phyloP scores from a whole-genome alignment of 2,888 invertebrate genomes.

The Tridacna gigas region DNA sequence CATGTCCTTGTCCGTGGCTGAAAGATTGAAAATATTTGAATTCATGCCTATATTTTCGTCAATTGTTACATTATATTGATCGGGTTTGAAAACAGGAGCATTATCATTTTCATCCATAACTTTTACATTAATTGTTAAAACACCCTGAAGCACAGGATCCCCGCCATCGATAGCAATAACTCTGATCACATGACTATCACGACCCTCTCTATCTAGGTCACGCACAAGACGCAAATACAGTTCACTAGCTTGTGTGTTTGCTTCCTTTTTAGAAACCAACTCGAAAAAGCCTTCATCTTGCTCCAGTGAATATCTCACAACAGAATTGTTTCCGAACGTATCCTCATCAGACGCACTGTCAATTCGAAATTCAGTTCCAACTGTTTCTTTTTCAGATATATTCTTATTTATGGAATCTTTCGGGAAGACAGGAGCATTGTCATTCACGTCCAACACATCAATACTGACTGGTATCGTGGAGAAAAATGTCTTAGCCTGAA shows the following conservation, averaged over 20 bases:
- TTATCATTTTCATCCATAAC: constrained; percentile 79
- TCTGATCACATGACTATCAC: constrained; percentile 69
- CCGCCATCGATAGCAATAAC: constrained; percentile 78
- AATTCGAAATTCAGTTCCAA: constrained; percentile 46
- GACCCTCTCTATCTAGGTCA: constrained; percentile 74
- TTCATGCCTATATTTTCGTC: constrained; percentile 69
- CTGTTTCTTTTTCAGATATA: constrained; percentile 51
- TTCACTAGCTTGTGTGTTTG: constrained; percentile 49
- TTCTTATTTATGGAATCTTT: constrained; percentile 29
- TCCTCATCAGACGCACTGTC: constrained; percentile 57
- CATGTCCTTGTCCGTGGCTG: constrained; percentile 93
- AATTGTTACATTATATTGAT: constrained; percentile 72
- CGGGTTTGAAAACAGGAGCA: constrained; percentile 70
- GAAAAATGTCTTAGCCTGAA: constrained; percentile 55
- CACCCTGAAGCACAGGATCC: constrained; percentile 64
- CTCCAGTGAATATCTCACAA: constrained; percentile 46
- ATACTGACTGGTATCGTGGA: constrained; percentile 66
- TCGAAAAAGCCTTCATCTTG: constrained; percentile 47
- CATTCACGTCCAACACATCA: constrained; percentile 69
- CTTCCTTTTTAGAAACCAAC: constrained; percentile 41
- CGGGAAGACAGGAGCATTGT: constrained; percentile 71
- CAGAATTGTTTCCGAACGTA: constrained; percentile 56
- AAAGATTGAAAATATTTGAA: constrained; percentile 86
- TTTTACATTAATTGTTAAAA: constrained; percentile 71
- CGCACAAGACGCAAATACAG: constrained; percentile 67